Base-by-base conservation (phyloP, 53 echinoderm and acorn worm genomes). In the Echinometra lucunter region DNA sequence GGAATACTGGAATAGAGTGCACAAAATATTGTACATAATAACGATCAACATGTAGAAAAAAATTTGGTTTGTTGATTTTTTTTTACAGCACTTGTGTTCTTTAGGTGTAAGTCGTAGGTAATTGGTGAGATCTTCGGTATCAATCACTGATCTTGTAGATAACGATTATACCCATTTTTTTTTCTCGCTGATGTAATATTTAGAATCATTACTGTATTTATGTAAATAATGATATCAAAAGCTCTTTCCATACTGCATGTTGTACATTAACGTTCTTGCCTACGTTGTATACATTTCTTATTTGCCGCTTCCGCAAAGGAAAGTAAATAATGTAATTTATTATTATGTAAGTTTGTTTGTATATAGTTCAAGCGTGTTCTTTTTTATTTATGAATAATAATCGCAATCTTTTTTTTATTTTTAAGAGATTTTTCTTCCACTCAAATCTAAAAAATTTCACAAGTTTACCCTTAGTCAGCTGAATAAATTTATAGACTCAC, bases 271-370 rank as follows among this genome's bases (percentile, higher is more conserved):
- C 27, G 28, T 47, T 85, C 45, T 85, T 85, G 45, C 49, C 85
- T 85, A 63, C 4, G 85, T 27, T 85, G 85, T 85, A n/a, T n/a
- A 85, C 30, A 85, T 85, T n/a, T 85, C 28, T n/a, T n/a, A 85
- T n/a, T 37, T 7, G 45, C 12, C 49, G 45, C 49, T 85, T 49
- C 85, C n/a, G 30, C 18, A 42, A 34, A 9, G 1, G 44, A 44
- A 53, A 45, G 85, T 85, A 85, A 85, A 85, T 85, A 1, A n/a
- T 47, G 49, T 85, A 85, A 85, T 85, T 85, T 85, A 85, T 85
- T 85, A 85, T 85, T 85, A 45, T 85, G 25, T 49, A 85, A 37
- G 49, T 3, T 47, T n/a, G 85, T 49, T 85, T 85, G 85, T 85
- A 85, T 85, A 85, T 47, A 85, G n/a, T 47, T 85, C 45, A 85